Percentiles rank a stretch among this genome's conserved stretches.
Conservation (phyloP, 53 echinoderm and acorn worm genomes). For the Antedon mediterranea region DNA sequence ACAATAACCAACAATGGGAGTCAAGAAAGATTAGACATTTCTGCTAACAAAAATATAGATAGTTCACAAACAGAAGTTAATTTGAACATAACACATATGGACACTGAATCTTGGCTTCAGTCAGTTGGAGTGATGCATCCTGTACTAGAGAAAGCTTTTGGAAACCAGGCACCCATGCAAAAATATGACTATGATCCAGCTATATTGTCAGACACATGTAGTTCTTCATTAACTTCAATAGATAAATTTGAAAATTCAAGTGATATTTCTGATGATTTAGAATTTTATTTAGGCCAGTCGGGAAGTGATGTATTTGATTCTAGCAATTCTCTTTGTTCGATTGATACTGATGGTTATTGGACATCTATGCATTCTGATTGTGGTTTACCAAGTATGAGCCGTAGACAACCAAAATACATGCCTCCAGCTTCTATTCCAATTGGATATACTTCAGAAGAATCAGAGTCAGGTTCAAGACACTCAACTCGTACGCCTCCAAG, state of each 20-base stretch:
- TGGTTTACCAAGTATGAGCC: conserved; percentile 46
- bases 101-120: conserved; percentile 83
- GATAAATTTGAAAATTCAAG: conserved; percentile 55
- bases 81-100: conserved; percentile 42
- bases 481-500: background rate
- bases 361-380: conserved; percentile 99
- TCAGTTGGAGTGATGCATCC: conserved; percentile 21
- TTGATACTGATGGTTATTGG: conserved; percentile 95
- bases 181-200: conserved; percentile 17
- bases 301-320: conserved; percentile 61
- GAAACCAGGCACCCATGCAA: background rate
- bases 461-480: background rate
- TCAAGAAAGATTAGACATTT: background rate
- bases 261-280: conserved; percentile 80
- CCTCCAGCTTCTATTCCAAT: background rate
- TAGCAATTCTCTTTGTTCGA: conserved; percentile 62
- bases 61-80: background rate
- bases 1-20: background rate
- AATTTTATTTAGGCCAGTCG: conserved; percentile 64
- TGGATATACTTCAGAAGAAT: background rate
- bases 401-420: background rate
- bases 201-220: conserved; percentile 38
- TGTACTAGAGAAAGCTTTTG: background rate
- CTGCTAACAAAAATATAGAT: background rate
- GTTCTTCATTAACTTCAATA: conserved; percentile 71